Conservation (phyloP, 2,797 vertebrate species). For the Myoxocephalus aenaeus region DNA sequence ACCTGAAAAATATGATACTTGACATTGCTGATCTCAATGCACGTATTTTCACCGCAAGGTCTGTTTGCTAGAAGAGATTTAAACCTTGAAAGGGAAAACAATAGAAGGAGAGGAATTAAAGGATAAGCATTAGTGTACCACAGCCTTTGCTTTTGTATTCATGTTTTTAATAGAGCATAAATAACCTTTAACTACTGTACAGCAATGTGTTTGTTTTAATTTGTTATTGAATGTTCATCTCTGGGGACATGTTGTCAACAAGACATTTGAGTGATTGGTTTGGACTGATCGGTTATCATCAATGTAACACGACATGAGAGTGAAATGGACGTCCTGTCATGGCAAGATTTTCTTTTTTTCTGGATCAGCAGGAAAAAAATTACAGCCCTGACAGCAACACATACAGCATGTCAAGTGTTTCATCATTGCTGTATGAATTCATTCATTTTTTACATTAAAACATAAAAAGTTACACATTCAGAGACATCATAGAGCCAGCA, state of each 20-base stretch:
- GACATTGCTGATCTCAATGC: conserved; percentile 98
- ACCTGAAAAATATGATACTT: conserved; percentile 99
- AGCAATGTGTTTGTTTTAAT: not conserved
- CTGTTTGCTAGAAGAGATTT: conserved; percentile 95
- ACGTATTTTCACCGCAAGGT: conserved; percentile 93
- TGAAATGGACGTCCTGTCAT: conserved; percentile 4
- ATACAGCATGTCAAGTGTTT: not conserved
- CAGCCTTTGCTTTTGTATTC: not conserved
- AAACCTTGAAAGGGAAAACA: conserved; percentile 84
- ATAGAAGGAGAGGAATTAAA: not conserved
- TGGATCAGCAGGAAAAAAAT: conserved; percentile 11
- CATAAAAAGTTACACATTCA: not conserved
- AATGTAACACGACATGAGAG: conserved; percentile 14
- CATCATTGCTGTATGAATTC: not conserved
- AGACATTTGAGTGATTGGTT: not conserved
- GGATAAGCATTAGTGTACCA: not conserved
- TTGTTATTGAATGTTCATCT: not conserved
- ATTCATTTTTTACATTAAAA: not conserved
- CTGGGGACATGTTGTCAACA: conserved; percentile 2
- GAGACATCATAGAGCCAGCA: not conserved
- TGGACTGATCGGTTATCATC: conserved; percentile 14
- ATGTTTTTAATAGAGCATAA: not conserved
- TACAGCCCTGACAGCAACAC: not conserved
- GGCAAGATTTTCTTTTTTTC: too few relatives aligned
- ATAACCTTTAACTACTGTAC: rapidly evolving